Base-by-base conservation (phyloP, 2,113 vertebrate genomes). In the Centropus bengalensis region DNA sequence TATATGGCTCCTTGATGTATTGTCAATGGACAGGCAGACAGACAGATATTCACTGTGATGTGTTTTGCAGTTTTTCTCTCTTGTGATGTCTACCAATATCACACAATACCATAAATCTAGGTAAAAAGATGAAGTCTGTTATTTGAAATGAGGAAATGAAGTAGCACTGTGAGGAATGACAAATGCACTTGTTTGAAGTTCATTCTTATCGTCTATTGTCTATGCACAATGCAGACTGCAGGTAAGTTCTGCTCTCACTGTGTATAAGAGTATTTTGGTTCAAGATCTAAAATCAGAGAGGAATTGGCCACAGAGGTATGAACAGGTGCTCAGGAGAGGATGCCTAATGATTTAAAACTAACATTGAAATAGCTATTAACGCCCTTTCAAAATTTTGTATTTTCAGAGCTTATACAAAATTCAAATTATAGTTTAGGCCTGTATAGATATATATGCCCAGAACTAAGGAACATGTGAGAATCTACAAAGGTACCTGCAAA, bases 281-380 rank as follows among this genome's bases (percentile, higher is more conserved):
- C 88, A 75, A 89, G 17, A 13, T 54, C 36, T 91, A 63, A 68
- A 86, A 18, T 12, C 6, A 13, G 68, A 75, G 74, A 59, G 42
- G 47, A 33, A 95, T 88, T 81, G 70, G 33, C 49, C 19, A 13
- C 51, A 86, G 60, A 82, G 12, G 18, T 52, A 58, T 21, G 71
- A 60, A 47, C 90, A 91, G 82, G 79, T 96, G 76, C 36, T 89
- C 80, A 42, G 73, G 24, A 77, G 73, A 82, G 80, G 45, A 9
- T 10, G 5, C 87, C 69, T 40, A 38, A 51, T 20, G 54, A 71
- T 92, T 95, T 95, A 75, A 0, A 12, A 8, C 56, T 47, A 8
- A 38, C 42, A 58, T 32, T 62, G 78, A 62, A 87, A 67, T 38
- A 23, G 21, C 24, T 86, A 36, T 36, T 36, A 36, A 7, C 36